These are phyloP conservation scores for Papilio helenus DNA, from an alignment of 1,140 invertebrate species.

Conservation along the genomic window DNA sequence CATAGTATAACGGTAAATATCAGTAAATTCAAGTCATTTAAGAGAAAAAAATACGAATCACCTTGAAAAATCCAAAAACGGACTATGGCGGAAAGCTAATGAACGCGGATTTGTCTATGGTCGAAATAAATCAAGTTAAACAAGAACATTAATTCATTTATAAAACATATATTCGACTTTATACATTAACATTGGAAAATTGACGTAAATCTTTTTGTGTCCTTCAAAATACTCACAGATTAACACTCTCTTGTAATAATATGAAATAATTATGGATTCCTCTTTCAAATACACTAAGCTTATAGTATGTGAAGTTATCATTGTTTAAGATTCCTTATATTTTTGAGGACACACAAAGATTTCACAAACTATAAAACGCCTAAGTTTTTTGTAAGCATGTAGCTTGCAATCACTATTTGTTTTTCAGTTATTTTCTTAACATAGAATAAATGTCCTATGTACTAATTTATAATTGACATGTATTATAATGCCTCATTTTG, in stretches of 20 bases:
- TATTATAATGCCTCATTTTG: background rate
- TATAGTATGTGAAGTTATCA: background rate
- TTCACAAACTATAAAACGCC: background rate
- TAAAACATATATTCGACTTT: background rate
- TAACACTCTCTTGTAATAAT: too few species aligned
- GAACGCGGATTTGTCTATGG: background rate
- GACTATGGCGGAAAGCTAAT: background rate
- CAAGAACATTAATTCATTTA: background rate
- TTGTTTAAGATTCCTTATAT: background rate
- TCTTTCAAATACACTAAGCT: background rate
- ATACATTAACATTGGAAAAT: background rate
- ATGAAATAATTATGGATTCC: background rate
- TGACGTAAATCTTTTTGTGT: background rate
- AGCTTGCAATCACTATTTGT: background rate
- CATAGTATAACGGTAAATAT: background rate
- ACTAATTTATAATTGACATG: constrained; percentile 6
- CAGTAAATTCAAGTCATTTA: background rate
- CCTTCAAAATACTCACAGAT: background rate
- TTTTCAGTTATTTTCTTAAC: background rate
- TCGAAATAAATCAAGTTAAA: background rate
- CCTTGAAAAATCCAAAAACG: background rate
- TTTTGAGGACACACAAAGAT: background rate
- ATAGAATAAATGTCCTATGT: background rate
- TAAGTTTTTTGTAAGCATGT: background rate
- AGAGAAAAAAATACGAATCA: background rate